These are phyloP conservation scores for Catocala sponsa DNA, from an alignment of 2,888 invertebrate species.

Conservation along the genomic window DNA sequence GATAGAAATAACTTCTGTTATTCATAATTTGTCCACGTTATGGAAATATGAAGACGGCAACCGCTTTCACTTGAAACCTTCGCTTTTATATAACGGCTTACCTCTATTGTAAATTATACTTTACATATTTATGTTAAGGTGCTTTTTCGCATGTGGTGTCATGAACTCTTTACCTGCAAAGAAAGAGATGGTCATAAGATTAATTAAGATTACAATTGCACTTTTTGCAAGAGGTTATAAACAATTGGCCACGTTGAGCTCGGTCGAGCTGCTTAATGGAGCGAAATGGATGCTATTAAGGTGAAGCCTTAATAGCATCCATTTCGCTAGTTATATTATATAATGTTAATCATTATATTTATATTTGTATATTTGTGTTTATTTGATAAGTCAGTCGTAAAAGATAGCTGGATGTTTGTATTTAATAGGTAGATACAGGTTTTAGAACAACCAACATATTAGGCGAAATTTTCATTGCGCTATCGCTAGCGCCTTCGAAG, in stretches of 20 bases:
- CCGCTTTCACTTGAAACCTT: conserved; percentile 45
- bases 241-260: conserved; percentile 23
- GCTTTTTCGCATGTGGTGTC: conserved; percentile 12
- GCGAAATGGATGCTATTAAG: background rate
- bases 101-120: conserved; percentile 13
- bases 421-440: too few relatives aligned
- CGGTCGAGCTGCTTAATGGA: conserved; percentile 9
- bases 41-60: conserved; percentile 35
- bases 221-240: conserved; percentile 31
- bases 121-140: conserved; percentile 10
- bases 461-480: too few relatives aligned
- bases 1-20: conserved; percentile 28
- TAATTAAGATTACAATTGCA: conserved; percentile 43
- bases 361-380: background rate
- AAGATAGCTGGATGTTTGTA: too few relatives aligned
- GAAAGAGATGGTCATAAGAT: conserved; percentile 45
- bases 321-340: background rate
- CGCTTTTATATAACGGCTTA: conserved; percentile 41
- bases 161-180: conserved; percentile 46
- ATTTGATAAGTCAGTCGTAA: too few relatives aligned
- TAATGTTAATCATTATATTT: background rate
- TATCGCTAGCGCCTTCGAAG: too few relatives aligned
- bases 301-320: too few relatives aligned
- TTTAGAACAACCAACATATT: too few relatives aligned
- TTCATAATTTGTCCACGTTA: conserved; percentile 47